These are phyloP conservation scores for Podarcis cretensis DNA, from an alignment of 2,113 vertebrate species.

Conservation along the genomic window DNA sequence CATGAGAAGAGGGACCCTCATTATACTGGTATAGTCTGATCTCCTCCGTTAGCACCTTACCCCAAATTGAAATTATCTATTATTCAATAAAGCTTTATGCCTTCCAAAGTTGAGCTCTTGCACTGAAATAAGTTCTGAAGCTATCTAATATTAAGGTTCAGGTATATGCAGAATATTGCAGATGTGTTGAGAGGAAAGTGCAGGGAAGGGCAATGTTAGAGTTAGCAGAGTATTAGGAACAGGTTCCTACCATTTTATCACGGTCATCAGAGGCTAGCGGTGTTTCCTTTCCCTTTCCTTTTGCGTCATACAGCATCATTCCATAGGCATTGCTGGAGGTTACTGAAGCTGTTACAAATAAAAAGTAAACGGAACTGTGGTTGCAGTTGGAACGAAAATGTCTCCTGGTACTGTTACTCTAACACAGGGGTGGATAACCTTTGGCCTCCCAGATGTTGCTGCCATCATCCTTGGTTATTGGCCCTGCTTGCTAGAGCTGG, in stretches of 20 bases:
- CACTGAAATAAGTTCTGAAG: neutral
- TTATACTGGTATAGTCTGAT: neutral
- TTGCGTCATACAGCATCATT: neutral
- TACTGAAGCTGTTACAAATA: neutral
- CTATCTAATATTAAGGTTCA: neutral
- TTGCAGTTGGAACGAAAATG: neutral
- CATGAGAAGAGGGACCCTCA: neutral
- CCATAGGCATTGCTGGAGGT: neutral
- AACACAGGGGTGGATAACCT: neutral
- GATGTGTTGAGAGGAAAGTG: neutral
- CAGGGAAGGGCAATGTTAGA: neutral
- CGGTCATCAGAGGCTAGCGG: neutral
- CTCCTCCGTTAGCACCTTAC: neutral
- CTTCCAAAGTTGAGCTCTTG: neutral
- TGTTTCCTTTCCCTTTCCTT: neutral
- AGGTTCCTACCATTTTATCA: neutral
- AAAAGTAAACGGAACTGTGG: neutral
- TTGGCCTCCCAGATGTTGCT: too few relatives aligned
- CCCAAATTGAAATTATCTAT: too few relatives aligned
- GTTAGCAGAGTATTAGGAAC: neutral
- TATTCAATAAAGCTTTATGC: neutral
- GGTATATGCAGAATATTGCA: neutral
- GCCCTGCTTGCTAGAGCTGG: too few relatives aligned
- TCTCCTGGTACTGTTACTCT: neutral
- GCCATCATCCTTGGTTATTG: too few relatives aligned